These are phyloP conservation scores for Synergus gifuensis DNA, from an alignment of 2,888 invertebrate genomes.

Conservation along the genomic window DNA sequence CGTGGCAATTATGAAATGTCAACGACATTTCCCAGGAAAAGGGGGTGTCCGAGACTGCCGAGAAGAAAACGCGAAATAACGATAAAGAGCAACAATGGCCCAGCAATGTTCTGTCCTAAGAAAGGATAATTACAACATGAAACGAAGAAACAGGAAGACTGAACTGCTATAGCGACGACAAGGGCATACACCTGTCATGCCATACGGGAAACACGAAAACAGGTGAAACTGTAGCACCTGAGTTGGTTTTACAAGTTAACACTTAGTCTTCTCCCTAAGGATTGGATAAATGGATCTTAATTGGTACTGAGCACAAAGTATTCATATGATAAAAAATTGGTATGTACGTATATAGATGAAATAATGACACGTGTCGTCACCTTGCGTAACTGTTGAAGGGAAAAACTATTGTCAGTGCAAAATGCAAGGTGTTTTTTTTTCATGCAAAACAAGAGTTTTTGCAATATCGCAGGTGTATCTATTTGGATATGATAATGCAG, in stretches of 20 bases:
- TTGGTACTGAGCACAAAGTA: conserved; percentile 13
- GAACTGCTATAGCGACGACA: conserved; percentile 45
- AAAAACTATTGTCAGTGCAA: background rate
- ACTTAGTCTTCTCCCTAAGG: conserved; percentile 54
- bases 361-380: background rate
- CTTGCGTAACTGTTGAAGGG: background rate
- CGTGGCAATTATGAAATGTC: conserved; percentile 33
- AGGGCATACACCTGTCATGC: conserved; percentile 69
- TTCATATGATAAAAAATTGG: conserved; percentile 14
- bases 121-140: conserved; percentile 42
- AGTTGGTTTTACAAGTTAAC: conserved; percentile 70
- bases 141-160: conserved; percentile 57
- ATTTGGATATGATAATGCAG: background rate
- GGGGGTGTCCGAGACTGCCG: background rate
- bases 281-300: conserved; percentile 51
- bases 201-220: conserved; percentile 76
- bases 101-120: conserved; percentile 17
- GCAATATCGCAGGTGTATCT: background rate
- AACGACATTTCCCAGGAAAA: conserved; percentile 35
- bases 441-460: background rate
- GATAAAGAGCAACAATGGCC: conserved; percentile 26
- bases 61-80: conserved; percentile 26
- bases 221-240: conserved; percentile 73
- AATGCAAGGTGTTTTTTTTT: background rate
- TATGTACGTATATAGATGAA: background rate